Evolutionary conservation across 2,113 vertebrate genomes (phyloP).

Genomic region (Brachyhypopomus occidentalis): DNA sequence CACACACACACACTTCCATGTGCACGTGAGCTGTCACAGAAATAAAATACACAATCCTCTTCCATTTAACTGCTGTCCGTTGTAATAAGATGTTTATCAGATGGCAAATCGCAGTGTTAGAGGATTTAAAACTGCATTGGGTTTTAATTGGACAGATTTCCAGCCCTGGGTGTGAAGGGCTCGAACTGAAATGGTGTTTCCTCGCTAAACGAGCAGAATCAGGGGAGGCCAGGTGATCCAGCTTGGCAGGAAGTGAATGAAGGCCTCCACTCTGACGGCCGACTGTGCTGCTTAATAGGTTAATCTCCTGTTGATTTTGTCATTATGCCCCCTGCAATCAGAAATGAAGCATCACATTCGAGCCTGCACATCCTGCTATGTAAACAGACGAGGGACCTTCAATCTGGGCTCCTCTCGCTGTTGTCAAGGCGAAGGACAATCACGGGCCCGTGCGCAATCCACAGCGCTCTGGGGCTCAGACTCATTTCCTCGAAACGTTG

Average conservation of each 20-base stretch:
- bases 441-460: neutral
- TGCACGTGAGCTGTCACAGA: constrained; percentile 38
- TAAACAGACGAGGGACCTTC: constrained; percentile 67
- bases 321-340: constrained; percentile 63
- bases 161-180: constrained; percentile 70
- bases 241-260: constrained; percentile 67
- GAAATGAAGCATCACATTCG: constrained; percentile 63
- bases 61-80: constrained; percentile 55
- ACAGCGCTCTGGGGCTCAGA: neutral
- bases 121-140: constrained; percentile 72
- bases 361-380: constrained; percentile 64
- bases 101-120: constrained; percentile 58
- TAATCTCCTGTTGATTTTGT: constrained; percentile 71
- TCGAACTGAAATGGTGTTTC: constrained; percentile 66
- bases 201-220: constrained; percentile 57
- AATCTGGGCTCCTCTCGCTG: constrained; percentile 34
- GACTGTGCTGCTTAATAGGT: constrained; percentile 72
- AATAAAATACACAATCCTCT: constrained; percentile 43
- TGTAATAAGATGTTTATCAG: constrained; percentile 73
- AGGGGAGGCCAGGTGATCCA: constrained; percentile 60
- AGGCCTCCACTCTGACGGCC: constrained; percentile 70
- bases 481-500: neutral
- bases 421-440: neutral
- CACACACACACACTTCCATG: neutral
- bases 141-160: constrained; percentile 77